phyloP scores from a whole-genome alignment of 2,888 invertebrate genomes.

The Sympetrum striolatum region DNA sequence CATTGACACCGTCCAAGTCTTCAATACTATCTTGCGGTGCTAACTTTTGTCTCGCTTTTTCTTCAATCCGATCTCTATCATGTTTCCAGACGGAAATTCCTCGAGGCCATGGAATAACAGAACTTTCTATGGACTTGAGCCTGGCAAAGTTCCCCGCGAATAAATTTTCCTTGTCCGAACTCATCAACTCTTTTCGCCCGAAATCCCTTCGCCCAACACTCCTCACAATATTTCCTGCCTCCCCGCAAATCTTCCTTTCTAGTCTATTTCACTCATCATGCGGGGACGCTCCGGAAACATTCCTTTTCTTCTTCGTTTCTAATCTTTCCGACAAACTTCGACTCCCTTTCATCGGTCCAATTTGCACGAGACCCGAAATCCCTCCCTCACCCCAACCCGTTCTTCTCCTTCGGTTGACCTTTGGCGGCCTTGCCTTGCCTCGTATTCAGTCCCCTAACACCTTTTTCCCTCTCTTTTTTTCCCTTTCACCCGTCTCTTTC shows the following conservation, averaged over 20 bases:
- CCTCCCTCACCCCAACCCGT: neutral
- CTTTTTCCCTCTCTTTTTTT: neutral
- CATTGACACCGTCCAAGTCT: too few species aligned
- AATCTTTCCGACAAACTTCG: neutral
- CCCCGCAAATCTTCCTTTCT: neutral
- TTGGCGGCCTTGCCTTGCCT: neutral
- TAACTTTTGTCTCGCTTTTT: too few species aligned
- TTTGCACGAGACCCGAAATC: neutral
- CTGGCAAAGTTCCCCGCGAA: too few species aligned
- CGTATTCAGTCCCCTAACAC: neutral
- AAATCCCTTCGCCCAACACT: too few species aligned
- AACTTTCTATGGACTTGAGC: too few species aligned
- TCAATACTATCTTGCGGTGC: too few species aligned
- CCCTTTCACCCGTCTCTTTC: neutral
- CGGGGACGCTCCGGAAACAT: neutral
- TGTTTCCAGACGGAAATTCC: too few species aligned
- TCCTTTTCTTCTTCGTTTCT: neutral
- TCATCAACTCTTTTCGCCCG: too few species aligned
- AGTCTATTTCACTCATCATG: neutral
- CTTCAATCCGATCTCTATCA: too few species aligned
- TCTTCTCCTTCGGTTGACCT: neutral
- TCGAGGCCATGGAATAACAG: too few species aligned
- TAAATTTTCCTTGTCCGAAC: too few species aligned
- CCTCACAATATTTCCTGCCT: neutral
- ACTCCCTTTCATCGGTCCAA: neutral